Percentiles rank a stretch among this genome's conserved stretches.
phyloP scores from a whole-genome alignment of 1,140 invertebrate species.

The Drosophila asahinai region DNA sequence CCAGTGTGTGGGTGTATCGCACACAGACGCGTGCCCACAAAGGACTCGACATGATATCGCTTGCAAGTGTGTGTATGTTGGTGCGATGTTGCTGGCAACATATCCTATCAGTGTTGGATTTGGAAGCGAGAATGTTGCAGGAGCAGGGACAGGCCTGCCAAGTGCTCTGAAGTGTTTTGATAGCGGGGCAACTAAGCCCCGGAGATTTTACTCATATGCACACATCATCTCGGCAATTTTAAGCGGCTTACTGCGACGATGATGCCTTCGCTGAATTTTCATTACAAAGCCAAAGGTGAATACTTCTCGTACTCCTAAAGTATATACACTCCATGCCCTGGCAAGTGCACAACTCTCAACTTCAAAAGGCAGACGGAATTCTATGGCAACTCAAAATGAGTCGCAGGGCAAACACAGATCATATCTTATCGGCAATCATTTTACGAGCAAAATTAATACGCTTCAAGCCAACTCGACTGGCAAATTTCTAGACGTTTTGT shows the following conservation, averaged over 20 bases:
- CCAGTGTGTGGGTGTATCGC: slow-evolving; percentile 73
- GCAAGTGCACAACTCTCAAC: slow-evolving; percentile 46
- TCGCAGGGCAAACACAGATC: slow-evolving; percentile 71
- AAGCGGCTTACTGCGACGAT: slow-evolving; percentile 62
- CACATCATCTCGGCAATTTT: slow-evolving; percentile 62
- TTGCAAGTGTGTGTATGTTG: slow-evolving; percentile 4
- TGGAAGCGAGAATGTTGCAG: slow-evolving; percentile 36
- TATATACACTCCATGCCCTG: not conserved
- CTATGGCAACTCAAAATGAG: slow-evolving; percentile 13
- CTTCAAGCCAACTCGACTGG: slow-evolving; percentile 54
- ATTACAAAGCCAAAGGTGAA: slow-evolving; percentile 77
- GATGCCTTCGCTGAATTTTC: slow-evolving; percentile 63
- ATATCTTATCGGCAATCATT: slow-evolving; percentile 82
- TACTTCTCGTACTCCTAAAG: slow-evolving; percentile 18
- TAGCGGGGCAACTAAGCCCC: slow-evolving; percentile 39
- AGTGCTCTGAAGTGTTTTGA: slow-evolving; percentile 52
- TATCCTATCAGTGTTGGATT: slow-evolving; percentile 25
- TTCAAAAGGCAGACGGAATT: slow-evolving; percentile 56
- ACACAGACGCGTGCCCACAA: slow-evolving; percentile 46
- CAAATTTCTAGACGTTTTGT: slow-evolving; percentile 65
- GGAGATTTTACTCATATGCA: slow-evolving; percentile 48
- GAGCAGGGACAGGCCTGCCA: slow-evolving; percentile 19
- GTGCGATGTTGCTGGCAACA: slow-evolving; percentile 63
- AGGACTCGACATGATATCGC: not conserved
- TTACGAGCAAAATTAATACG: slow-evolving; percentile 73